Conservation (phyloP, 2,113 vertebrate species). For the Dicaeum eximium region DNA sequence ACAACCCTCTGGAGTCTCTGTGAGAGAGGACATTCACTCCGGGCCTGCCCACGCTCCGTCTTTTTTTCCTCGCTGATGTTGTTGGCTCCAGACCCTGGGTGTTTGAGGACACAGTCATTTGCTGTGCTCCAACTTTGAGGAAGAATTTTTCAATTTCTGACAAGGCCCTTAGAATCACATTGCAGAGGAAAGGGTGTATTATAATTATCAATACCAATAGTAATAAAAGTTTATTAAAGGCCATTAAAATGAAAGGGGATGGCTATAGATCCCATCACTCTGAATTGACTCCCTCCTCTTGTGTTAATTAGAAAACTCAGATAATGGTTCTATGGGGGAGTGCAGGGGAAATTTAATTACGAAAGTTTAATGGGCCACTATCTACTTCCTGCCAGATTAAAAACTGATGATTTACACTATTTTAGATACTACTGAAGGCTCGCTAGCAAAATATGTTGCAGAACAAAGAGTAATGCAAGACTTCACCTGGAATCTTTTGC, state of each 20-base stretch:
- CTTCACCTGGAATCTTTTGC: slow-evolving; percentile 38
- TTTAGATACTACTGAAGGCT: slow-evolving; percentile 69
- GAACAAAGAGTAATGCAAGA: slow-evolving; percentile 56
- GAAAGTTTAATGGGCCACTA: slow-evolving; percentile 91
- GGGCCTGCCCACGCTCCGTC: neutral
- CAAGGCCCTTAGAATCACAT: slow-evolving; percentile 78
- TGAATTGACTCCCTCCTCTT: slow-evolving; percentile 94
- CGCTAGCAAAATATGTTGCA: slow-evolving; percentile 72
- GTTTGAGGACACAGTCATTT: slow-evolving; percentile 11
- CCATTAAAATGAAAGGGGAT: slow-evolving; percentile 99
- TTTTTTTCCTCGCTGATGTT: neutral
- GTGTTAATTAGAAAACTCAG: slow-evolving; percentile 97
- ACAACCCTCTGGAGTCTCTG: neutral
- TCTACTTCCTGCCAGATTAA: slow-evolving; percentile 87
- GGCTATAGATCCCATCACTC: slow-evolving; percentile 92
- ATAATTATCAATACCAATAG: slow-evolving; percentile 96
- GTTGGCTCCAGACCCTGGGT: neutral
- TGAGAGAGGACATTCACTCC: neutral
- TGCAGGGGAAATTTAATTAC: slow-evolving; percentile 94
- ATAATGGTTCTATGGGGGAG: slow-evolving; percentile 95
- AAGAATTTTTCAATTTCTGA: slow-evolving; percentile 74
- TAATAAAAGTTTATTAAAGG: slow-evolving; percentile 99
- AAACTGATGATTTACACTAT: slow-evolving; percentile 89
- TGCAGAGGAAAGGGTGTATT: slow-evolving; percentile 88
- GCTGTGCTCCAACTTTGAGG: slow-evolving; percentile 49